Base-by-base conservation (phyloP, 2,113 vertebrate species). In the Dasypus novemcinctus region DNA sequence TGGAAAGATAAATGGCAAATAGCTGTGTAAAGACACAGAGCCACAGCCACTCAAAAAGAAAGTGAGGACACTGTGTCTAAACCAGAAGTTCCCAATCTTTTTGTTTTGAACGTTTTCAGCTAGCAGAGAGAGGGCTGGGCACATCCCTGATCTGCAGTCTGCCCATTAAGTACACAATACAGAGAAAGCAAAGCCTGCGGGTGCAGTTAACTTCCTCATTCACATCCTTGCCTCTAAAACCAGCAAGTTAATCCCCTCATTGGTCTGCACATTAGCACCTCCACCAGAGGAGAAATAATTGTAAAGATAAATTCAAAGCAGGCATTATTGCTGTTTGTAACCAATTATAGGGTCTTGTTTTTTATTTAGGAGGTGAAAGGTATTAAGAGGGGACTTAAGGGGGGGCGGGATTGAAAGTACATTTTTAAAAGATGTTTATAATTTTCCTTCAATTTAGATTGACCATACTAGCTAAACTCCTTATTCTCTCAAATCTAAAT, bases 371-470 rank as follows among this genome's bases (percentile, higher is more conserved):
- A 90, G 63, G 31, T 29, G 27, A 79, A 36, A 33, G 54, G 5
- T 61, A 10, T 63, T 49, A 52, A 25, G 38, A 92, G 46, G 36
- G 33, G 43, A 72, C 66, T 20, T 18, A 75, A 38, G 17, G 29
- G 14, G 46, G 83, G 72, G 5, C n/a, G n/a, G 23, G 52, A 80
- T 59, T 38, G 54, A 93, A 78, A 96, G 25, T 38, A 57, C 52
- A 5, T 61, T 93, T 63, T 87, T 80, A 21, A 57, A 91, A 95
- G 69, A 71, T 80, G 43, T 27, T 76, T 15, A 6, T 10, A 23
- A 69, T 80, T 94, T 75, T 75, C 41, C 71, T 87, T 80, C 80
- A 43, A 72, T 87, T 93, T 87, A 83, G 63, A 93, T 86, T 74
- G 76, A 89, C 63, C 38, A 41, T 8, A 36, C 66, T 63, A 43